phyloP scores from a whole-genome alignment of 2,113 vertebrate genomes.

The Alligator mississippiensis region DNA sequence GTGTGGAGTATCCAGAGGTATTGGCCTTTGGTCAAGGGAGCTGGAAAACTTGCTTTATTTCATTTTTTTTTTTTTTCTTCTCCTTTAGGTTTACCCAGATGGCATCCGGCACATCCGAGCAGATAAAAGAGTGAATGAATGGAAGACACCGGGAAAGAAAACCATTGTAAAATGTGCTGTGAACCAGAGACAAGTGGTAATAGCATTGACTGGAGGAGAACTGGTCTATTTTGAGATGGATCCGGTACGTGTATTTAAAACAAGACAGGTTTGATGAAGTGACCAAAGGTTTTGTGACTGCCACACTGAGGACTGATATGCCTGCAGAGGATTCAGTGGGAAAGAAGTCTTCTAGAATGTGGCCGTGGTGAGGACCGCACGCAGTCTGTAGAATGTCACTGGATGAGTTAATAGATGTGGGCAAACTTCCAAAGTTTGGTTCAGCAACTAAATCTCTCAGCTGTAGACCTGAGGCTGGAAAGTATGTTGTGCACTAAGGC shows the following conservation, averaged over 20 bases:
- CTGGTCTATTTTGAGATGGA: conserved; percentile 99
- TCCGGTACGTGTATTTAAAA: conserved; percentile 83
- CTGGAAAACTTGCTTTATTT: neutral
- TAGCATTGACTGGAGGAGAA: conserved; percentile 95
- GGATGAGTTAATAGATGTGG: neutral
- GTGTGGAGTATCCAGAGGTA: neutral
- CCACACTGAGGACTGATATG: neutral
- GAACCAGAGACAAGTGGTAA: conserved; percentile 99
- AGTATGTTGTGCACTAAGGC: neutral
- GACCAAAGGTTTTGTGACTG: neutral
- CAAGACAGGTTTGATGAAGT: neutral
- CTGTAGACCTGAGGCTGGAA: neutral
- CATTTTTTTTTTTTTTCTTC: neutral
- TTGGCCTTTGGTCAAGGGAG: neutral
- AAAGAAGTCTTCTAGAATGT: neutral
- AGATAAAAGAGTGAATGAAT: conserved; percentile 98
- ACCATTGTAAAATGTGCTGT: conserved; percentile 97
- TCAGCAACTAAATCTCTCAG: neutral
- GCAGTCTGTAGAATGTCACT: neutral
- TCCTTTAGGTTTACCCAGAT: conserved; percentile 93
- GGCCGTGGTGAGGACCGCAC: neutral
- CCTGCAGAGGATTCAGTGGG: neutral
- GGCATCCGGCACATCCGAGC: conserved; percentile 97
- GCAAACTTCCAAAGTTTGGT: neutral
- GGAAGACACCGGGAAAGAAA: conserved; percentile 98